A percentile compares a stretch with the other conserved stretches of the same genome.
These are phyloP conservation scores for Herpailurus yagouaroundi DNA, from an alignment of 2,113 vertebrate species.

Conservation along the genomic window DNA sequence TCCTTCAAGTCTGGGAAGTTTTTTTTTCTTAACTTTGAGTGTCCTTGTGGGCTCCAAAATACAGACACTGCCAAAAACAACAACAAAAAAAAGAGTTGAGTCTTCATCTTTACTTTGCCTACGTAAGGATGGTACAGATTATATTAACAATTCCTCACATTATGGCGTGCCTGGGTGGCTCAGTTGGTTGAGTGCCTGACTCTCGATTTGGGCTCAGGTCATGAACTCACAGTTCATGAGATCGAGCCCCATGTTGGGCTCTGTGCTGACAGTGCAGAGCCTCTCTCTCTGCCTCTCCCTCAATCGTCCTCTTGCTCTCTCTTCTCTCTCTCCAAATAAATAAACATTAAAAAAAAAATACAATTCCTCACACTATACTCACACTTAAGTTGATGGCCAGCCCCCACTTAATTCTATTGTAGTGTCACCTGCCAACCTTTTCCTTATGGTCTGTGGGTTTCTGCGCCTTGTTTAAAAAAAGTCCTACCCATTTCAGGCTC, in stretches of 20 bases:
- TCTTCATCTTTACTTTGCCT: background rate
- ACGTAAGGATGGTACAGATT: background rate
- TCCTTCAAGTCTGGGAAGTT: background rate
- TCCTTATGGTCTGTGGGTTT: background rate
- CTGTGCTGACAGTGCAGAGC: too few relatives aligned
- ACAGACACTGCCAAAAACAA: background rate
- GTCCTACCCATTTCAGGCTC: background rate
- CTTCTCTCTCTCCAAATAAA: too few relatives aligned
- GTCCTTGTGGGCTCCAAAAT: background rate
- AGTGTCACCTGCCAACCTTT: background rate
- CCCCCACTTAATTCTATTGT: background rate
- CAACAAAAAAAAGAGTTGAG: background rate
- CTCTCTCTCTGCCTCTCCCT: too few relatives aligned
- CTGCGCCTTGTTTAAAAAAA: background rate
- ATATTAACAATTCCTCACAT: background rate
- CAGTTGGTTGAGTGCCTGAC: too few relatives aligned
- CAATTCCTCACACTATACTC: background rate
- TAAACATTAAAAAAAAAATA: too few relatives aligned
- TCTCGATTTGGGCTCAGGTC: too few relatives aligned
- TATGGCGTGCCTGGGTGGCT: too few relatives aligned
- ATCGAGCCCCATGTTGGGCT: too few relatives aligned
- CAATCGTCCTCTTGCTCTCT: too few relatives aligned
- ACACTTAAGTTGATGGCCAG: background rate
- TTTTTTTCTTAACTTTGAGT: background rate
- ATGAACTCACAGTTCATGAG: too few relatives aligned